Evolutionary conservation across 2,113 vertebrate species (phyloP).

Genomic region (Cathartes aura): DNA sequence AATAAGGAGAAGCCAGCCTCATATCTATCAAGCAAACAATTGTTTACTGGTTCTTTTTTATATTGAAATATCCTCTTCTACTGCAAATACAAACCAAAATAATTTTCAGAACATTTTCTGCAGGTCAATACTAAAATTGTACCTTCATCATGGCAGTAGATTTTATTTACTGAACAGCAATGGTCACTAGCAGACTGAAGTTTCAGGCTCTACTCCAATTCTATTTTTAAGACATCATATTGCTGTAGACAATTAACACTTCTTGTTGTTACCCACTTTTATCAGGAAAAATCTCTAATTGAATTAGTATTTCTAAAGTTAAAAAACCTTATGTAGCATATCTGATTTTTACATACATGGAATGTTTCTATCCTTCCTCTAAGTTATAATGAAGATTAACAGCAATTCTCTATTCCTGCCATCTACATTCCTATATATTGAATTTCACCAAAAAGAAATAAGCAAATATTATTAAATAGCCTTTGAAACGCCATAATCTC

Average conservation of each 20-base stretch:
- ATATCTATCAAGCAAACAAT: neutral
- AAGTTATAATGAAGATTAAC: neutral
- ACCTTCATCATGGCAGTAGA: neutral
- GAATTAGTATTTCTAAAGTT: neutral
- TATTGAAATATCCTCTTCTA: neutral
- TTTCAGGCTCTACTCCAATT: neutral
- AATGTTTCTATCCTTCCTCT: neutral
- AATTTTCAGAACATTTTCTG: neutral
- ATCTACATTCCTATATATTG: neutral
- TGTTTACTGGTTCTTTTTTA: neutral
- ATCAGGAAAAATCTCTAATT: neutral
- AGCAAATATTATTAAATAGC: neutral
- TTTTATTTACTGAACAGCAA: neutral
- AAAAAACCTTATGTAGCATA: neutral
- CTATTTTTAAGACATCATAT: neutral
- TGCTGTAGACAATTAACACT: neutral
- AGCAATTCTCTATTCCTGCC: neutral
- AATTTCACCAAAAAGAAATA: neutral
- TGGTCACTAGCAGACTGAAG: neutral
- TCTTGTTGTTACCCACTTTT: neutral
- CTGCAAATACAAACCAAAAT: neutral
- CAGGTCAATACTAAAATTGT: neutral
- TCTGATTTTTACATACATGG: neutral
- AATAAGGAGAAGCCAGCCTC: neutral
- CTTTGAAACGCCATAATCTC: neutral